These are phyloP conservation scores for Adelosebastes latens DNA, from an alignment of 2,797 vertebrate species.

Conservation along the genomic window DNA sequence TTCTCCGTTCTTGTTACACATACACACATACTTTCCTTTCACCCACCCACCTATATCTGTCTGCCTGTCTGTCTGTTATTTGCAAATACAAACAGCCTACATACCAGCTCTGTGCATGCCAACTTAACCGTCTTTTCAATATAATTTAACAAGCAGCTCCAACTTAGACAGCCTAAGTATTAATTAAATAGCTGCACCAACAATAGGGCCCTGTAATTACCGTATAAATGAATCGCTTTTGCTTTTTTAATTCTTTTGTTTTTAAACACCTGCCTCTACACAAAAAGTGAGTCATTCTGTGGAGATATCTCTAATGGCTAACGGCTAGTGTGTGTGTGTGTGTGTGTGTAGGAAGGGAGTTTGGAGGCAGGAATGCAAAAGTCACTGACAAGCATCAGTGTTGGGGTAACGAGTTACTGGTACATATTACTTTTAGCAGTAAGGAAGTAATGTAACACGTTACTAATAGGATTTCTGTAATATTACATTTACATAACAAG, in stretches of 20 bases:
- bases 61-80: background rate
- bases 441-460: background rate
- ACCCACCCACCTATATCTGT: background rate
- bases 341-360: background rate
- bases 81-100: background rate
- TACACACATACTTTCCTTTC: background rate
- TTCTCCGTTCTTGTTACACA: constrained; percentile 16
- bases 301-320: background rate
- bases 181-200: background rate
- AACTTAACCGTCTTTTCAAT: background rate
- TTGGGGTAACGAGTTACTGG: background rate
- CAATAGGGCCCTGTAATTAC: background rate
- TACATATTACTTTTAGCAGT: background rate
- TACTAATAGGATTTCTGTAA: background rate
- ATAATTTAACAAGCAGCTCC: background rate
- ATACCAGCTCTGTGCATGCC: background rate
- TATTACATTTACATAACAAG: background rate
- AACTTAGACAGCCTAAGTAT: background rate
- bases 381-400: constrained; percentile 8
- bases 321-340: background rate
- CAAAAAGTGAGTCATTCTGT: background rate
- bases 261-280: background rate
- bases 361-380: background rate
- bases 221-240: background rate
- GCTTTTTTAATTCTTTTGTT: background rate